phyloP scores from a whole-genome alignment of 2,113 vertebrate genomes.

The Symphodus melops region DNA sequence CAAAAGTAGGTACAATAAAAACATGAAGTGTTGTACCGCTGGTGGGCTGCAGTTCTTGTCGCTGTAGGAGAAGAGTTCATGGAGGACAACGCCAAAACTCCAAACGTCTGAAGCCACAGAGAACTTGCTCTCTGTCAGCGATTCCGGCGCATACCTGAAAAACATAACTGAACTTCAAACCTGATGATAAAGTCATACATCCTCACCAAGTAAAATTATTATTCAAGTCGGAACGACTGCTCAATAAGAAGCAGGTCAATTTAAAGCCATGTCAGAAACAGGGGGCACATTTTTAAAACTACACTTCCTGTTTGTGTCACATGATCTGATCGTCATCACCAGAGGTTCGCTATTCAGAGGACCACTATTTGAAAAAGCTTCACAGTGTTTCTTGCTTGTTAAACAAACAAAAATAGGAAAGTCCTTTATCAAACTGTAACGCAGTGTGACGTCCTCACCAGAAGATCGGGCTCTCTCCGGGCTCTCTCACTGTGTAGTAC shows the following conservation, averaged over 20 bases:
- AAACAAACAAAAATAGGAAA: neutral
- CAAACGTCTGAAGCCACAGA: slow-evolving; percentile 97
- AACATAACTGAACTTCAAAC: neutral
- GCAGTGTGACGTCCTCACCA: slow-evolving; percentile 85
- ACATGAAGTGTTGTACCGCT: slow-evolving; percentile 81
- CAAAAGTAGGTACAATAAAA: neutral
- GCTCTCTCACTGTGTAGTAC: slow-evolving; percentile 97
- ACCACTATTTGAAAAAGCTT: too few relatives aligned
- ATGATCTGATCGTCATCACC: too few relatives aligned
- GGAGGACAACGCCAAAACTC: slow-evolving; percentile 98
- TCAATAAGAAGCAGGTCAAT: too few relatives aligned
- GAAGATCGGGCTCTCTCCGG: slow-evolving; percentile 98
- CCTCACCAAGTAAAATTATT: neutral
- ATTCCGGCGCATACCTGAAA: slow-evolving; percentile 96
- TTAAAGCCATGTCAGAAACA: too few relatives aligned
- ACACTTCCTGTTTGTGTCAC: too few relatives aligned
- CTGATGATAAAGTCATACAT: neutral
- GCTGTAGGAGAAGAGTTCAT: slow-evolving; percentile 96
- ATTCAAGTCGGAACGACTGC: too few relatives aligned
- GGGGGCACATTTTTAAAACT: too few relatives aligned
- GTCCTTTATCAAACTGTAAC: too few relatives aligned
- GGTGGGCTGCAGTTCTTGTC: slow-evolving; percentile 97
- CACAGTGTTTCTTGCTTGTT: too few relatives aligned
- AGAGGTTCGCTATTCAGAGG: too few relatives aligned
- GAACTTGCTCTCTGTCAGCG: slow-evolving; percentile 97